Evolutionary conservation across 2,797 vertebrate species (phyloP).

Genomic region (Amblyraja radiata): DNA sequence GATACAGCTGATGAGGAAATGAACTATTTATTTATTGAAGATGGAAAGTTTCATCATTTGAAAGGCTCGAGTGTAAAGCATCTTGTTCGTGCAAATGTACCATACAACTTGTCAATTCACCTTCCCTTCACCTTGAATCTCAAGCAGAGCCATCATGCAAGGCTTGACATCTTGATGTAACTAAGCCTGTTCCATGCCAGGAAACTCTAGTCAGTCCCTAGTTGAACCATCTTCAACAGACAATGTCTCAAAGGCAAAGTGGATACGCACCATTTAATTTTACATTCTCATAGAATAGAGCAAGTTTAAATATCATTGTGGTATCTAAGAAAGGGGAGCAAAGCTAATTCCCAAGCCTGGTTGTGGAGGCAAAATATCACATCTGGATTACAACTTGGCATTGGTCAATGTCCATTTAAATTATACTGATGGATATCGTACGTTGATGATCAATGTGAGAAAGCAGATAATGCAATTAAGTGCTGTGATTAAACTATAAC

Average conservation of each 20-base stretch:
- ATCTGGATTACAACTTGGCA: neutral
- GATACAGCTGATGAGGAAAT: neutral
- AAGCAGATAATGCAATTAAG: neutral
- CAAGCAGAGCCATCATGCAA: neutral
- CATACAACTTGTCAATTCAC: neutral
- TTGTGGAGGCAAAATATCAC: neutral
- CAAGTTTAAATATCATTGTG: neutral
- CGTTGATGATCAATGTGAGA: neutral
- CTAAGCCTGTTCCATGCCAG: neutral
- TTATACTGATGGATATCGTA: neutral
- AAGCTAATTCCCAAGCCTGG: neutral
- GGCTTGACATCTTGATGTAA: neutral
- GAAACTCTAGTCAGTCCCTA: neutral
- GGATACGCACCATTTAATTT: neutral
- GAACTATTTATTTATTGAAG: neutral
- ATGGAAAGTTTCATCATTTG: neutral
- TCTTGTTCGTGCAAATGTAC: neutral
- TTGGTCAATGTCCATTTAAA: neutral
- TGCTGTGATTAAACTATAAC: neutral
- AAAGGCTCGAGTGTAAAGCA: neutral
- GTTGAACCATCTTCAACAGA: neutral
- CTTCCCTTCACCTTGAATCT: neutral
- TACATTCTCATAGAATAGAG: neutral
- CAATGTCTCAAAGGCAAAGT: neutral
- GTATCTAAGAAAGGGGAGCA: neutral